Evolutionary conservation across 2,113 vertebrate species (phyloP).

Genomic region (Brachirus orientalis): DNA sequence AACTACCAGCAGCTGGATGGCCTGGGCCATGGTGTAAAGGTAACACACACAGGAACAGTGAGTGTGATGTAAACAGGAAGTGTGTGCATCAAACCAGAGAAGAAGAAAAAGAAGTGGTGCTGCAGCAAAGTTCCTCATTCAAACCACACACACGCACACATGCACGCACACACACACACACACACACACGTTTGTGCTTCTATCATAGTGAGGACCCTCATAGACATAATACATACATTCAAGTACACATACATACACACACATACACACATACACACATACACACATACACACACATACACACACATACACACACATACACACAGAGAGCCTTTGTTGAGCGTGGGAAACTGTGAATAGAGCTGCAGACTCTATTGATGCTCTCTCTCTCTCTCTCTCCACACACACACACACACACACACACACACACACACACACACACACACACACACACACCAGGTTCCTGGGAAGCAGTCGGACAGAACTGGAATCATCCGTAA

Average conservation of each 20-base stretch:
- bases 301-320: background rate
- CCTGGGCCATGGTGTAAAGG: constrained; percentile 90
- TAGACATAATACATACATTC: too few relatives aligned
- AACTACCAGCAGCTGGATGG: constrained; percentile 85
- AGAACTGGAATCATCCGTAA: constrained; percentile 69
- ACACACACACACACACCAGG: constrained; percentile 53
- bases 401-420: too few relatives aligned
- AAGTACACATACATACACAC: too few relatives aligned
- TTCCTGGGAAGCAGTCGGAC: constrained; percentile 71
- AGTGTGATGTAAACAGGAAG: constrained; percentile 42
- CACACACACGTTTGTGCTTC: too few relatives aligned
- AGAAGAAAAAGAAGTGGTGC: constrained; percentile 15
- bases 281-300: constrained; percentile 14
- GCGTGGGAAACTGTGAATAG: constrained; percentile 67
- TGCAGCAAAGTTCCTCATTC: constrained; percentile 21
- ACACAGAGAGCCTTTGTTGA: constrained; percentile 50
- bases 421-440: background rate
- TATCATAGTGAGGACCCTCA: too few relatives aligned
- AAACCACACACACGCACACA: constrained; percentile 4
- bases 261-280: too few relatives aligned
- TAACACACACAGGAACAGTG: constrained; percentile 30
- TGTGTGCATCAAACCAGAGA: constrained; percentile 16
- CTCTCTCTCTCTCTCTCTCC: background rate
- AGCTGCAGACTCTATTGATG: constrained; percentile 60
- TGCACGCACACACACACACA: background rate